phyloP scores from a whole-genome alignment of 2,113 vertebrate genomes.

The Heloderma charlesbogerti region DNA sequence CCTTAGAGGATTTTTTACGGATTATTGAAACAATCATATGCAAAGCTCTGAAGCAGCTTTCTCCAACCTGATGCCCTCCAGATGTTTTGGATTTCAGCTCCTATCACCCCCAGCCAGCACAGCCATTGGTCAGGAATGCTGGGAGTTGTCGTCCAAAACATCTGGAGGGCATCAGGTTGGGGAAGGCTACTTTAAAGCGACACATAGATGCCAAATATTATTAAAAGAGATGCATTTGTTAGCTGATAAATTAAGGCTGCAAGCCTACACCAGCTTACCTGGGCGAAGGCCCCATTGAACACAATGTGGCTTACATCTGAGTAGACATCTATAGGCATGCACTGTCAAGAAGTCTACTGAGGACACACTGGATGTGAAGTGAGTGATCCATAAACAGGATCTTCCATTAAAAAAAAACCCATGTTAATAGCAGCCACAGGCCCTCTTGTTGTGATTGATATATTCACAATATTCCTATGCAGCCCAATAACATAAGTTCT shows the following conservation, averaged over 20 bases:
- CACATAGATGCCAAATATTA: no score
- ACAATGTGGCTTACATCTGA: neutral
- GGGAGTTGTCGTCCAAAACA: no score
- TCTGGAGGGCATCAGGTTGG: no score
- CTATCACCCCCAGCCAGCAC: no score
- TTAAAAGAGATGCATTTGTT: conserved; percentile 21
- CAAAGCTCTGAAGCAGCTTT: neutral
- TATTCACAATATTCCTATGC: neutral
- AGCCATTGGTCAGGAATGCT: no score
- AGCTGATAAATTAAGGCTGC: neutral
- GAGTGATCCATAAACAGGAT: neutral
- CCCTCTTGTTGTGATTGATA: neutral
- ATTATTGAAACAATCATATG: neutral
- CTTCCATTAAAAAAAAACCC: no score
- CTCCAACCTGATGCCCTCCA: neutral
- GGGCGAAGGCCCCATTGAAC: neutral
- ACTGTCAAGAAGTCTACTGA: neutral
- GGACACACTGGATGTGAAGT: neutral
- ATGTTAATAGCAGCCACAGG: neutral
- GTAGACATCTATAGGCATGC: neutral
- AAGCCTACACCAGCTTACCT: neutral
- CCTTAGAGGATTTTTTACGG: neutral
- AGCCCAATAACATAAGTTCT: neutral
- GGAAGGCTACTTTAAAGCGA: neutral
- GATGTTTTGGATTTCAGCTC: no score